Evolutionary conservation across 2,113 vertebrate species (phyloP).

Genomic region (Lathamus discolor): DNA sequence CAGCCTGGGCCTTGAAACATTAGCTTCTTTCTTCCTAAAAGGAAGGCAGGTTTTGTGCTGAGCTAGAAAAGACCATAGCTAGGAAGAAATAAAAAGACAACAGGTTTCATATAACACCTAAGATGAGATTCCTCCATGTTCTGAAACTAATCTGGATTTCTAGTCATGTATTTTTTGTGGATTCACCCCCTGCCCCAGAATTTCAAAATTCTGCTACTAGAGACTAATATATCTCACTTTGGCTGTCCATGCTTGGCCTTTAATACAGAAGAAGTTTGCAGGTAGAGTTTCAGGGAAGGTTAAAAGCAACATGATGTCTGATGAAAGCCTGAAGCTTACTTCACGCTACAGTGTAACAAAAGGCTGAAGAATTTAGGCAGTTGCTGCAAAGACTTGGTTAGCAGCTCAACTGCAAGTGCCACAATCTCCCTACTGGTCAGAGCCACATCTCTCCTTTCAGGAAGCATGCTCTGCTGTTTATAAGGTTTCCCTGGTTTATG

Average conservation of each 20-base stretch:
- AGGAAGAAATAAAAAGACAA: not conserved
- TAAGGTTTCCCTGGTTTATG: not conserved
- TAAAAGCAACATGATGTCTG: not conserved
- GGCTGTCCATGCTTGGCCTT: not conserved
- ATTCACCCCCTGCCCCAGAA: not conserved
- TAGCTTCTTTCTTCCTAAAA: not conserved
- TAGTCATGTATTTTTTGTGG: not conserved
- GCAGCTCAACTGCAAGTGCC: not conserved
- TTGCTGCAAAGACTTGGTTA: not conserved
- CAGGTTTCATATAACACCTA: not conserved
- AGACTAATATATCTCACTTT: not conserved
- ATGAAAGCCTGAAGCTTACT: not conserved
- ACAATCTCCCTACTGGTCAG: not conserved
- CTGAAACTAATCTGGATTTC: not conserved
- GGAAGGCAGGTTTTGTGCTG: not conserved
- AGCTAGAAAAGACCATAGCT: not conserved
- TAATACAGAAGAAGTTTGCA: not conserved
- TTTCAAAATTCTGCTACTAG: not conserved
- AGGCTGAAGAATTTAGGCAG: not conserved
- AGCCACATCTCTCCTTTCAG: not conserved
- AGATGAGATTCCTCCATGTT: not conserved
- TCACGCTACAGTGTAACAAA: fast-evolving
- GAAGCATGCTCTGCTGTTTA: fast-evolving
- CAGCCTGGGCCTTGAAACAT: not conserved
- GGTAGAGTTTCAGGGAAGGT: not conserved